Evolutionary conservation across 2,113 vertebrate genomes (phyloP).

Genomic region (Clarias gariepinus): DNA sequence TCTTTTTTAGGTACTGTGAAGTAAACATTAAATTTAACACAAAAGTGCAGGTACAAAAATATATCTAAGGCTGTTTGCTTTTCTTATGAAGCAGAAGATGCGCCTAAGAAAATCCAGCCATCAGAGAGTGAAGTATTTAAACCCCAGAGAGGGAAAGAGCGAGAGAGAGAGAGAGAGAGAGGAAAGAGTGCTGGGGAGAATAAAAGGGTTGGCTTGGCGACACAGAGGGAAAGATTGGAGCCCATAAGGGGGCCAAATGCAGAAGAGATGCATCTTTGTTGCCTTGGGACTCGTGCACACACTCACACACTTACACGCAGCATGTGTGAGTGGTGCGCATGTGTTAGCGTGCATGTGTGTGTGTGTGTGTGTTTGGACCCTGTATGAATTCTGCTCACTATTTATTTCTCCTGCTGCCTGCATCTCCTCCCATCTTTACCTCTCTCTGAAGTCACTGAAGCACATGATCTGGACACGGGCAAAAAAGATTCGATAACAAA

Average conservation of each 20-base stretch:
- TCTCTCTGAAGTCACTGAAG: conserved; percentile 39
- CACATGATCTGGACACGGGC: conserved; percentile 44
- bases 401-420: conserved; percentile 27
- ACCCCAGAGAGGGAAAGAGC: conserved; percentile 63
- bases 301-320: conserved; percentile 45
- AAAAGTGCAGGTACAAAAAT: neutral
- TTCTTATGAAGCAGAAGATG: conserved; percentile 6
- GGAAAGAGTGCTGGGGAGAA: conserved; percentile 86
- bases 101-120: neutral
- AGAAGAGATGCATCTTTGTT: conserved; percentile 83
- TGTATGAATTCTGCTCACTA: conserved; percentile 31
- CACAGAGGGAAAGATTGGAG: conserved; percentile 88
- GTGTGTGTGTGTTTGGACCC: conserved; percentile 28
- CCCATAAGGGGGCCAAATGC: conserved; percentile 85
- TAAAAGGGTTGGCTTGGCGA: conserved; percentile 87
- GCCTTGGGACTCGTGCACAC: conserved; percentile 67
- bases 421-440: conserved; percentile 22
- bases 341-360: neutral
- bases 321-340: conserved; percentile 28
- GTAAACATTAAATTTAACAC: neutral
- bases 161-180: conserved; percentile 77
- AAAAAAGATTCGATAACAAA: conserved; percentile 63
- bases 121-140: conserved; percentile 17
- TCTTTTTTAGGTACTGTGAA: neutral
- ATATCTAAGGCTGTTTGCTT: neutral